Evolutionary conservation across 2,888 invertebrate species (phyloP), one percentile per base, ranked within the genome.

Genomic region (Eupeodes luniger): DNA sequence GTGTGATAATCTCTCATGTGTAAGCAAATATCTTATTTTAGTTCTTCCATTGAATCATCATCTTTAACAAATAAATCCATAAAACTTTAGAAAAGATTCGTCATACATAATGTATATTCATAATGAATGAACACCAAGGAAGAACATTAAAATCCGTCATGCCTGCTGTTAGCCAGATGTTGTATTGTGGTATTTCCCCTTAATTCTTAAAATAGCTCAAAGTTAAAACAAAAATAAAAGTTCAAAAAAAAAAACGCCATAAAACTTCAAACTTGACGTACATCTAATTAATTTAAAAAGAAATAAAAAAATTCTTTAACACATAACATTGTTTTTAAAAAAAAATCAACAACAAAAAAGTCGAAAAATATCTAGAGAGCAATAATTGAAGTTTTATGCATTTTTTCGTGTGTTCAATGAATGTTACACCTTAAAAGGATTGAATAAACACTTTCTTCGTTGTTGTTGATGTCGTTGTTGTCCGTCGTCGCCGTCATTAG

Each of bases 161-260:
- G 77, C 77, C 34, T 85, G 81, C 34, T 85, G 81, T 57, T 81
- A 49, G 72, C 81, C 85, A 85, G 77, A 51, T 85, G 85, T 77
- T 64, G 59, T 36, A 14, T 4, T 57, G 44, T 62, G 55, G 55
- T 36, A 72, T 66, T 49, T 47, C 72, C 76, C 19, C 27, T 16
- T 16, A 40, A n/a, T 7, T 69, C 55, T 47, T 4, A 27, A 72
- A 72, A 72, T 72, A 72, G 72, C 47, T 59, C 55, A 53, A 51
- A 80, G n/a, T 16, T 11, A 47, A 40, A 64, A 47, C 10, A 64
- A 55, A 57, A 47, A 44, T n/a, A 64, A 64, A 44, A 47, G 47
- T 66, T 66, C 47, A 7, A 36, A 5, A 40, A 40, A 40, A 40
- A 40, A 40, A 40, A 53, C 53, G 66, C 74, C 77, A 74, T 85